Conservation (phyloP, 2,113 vertebrate genomes). For the Reinhardtius hippoglossoides region DNA sequence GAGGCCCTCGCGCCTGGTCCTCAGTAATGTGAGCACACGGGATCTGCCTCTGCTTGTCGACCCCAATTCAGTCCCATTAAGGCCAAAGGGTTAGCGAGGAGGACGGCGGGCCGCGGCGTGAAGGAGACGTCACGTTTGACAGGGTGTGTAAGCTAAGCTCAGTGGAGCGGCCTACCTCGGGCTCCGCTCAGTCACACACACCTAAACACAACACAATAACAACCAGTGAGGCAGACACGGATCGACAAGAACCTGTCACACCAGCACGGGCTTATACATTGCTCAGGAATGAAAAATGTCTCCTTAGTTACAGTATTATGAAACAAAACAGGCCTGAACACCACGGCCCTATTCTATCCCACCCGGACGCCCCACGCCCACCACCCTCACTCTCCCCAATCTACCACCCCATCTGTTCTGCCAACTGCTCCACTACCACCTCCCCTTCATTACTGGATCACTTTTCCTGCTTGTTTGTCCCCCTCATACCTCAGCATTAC, state of each 20-base stretch:
- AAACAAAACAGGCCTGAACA: constrained; percentile 76
- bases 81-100: constrained; percentile 41
- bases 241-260: constrained; percentile 65
- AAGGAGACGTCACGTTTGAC: constrained; percentile 69
- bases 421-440: constrained; percentile 62
- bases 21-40: constrained; percentile 66
- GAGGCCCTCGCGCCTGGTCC: constrained; percentile 53
- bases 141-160: constrained; percentile 52
- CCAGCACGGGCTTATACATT: constrained; percentile 54
- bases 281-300: constrained; percentile 64
- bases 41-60: constrained; percentile 61
- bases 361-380: constrained; percentile 54
- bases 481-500: constrained; percentile 46
- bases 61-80: constrained; percentile 52
- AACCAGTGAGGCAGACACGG: constrained; percentile 16
- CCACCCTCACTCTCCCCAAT: constrained; percentile 46
- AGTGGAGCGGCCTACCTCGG: not conserved
- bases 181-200: constrained; percentile 53
- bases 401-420: constrained; percentile 62
- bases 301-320: constrained; percentile 74
- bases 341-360: constrained; percentile 70
- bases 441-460: constrained; percentile 62
- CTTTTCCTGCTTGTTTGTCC: constrained; percentile 47
- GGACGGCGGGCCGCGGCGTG: constrained; percentile 43
- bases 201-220: constrained; percentile 49